Evolutionary conservation across 2,888 invertebrate species (phyloP), one percentile per base, ranked within the genome.

Genomic region (Cyclophora albipunctata): DNA sequence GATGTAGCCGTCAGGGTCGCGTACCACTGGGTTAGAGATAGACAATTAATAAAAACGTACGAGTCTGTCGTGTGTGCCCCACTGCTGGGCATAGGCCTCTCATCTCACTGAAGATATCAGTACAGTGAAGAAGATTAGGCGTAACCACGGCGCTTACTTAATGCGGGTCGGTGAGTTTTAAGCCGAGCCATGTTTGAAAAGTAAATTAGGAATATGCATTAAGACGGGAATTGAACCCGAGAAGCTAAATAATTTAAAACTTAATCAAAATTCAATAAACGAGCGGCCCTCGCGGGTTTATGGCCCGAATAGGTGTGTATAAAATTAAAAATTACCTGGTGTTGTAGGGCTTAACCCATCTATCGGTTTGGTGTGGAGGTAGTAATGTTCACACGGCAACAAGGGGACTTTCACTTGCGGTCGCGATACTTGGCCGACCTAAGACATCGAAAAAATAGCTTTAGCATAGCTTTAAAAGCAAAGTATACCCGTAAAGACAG

Each of bases 321-420:
- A 20, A 20, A 20, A 20, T 20, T 1, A 20, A 20, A 20, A 53
- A 55, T 62, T 79, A 93, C 94, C 93, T 65, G 98, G 98, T 49
- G 95, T 95, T 90, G 93, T 92, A 0, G 94, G 91, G 77, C 95
- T 91, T 55, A 97, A 81, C 33, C 92, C 92, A 3, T 91, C 89
- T 43, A 96, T 93, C 3, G 93, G 92, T 79, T 96, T 94, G 0
- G 98, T 98, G 67, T 96, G 95, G 45, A 98, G 84, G 78, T 96
- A 97, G 78, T 97, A 96, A 85, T 98, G 98, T 75, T 98, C 97
- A 57, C 96, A 97, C 0, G 98, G 94, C 79, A 98, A 93, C 5
- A 98, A 84, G 0, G 98, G 98, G 40, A 95, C 93, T 80, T 96
- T 96, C 1, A 98, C 96, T 70, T 92, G 91, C 2, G 97, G 97